Conservation (phyloP, 2,888 invertebrate species). For the Gibbula magus region DNA sequence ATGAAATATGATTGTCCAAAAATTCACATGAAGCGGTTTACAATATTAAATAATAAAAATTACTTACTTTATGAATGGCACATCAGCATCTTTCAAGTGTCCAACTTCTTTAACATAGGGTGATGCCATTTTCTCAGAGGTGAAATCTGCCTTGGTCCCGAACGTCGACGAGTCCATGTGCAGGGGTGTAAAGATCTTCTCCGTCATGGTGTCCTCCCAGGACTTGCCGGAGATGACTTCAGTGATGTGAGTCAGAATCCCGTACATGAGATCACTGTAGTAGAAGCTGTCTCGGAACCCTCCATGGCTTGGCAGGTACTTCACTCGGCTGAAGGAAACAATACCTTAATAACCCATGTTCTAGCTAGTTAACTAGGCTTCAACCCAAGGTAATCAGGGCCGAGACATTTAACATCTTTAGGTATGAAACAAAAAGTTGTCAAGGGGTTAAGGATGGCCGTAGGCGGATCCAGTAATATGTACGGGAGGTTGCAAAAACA, state of each 20-base stretch:
- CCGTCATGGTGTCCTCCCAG: constrained; percentile 67
- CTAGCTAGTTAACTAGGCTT: too few relatives aligned
- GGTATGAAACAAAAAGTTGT: too few relatives aligned
- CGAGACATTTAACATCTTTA: too few relatives aligned
- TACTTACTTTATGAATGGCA: constrained; percentile 47
- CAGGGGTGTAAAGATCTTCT: constrained; percentile 62
- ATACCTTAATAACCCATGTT: background rate
- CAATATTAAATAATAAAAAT: background rate
- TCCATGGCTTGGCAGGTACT: constrained; percentile 12
- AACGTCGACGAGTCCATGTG: constrained; percentile 67
- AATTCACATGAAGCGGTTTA: too few relatives aligned
- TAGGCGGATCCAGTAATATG: too few relatives aligned
- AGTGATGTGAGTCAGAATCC: constrained; percentile 60
- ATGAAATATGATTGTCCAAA: too few relatives aligned
- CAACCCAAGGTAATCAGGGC: too few relatives aligned
- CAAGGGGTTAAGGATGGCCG: too few relatives aligned
- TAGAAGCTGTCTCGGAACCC: constrained; percentile 60
- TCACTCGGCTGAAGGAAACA: constrained; percentile 30
- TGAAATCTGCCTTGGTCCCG: constrained; percentile 44
- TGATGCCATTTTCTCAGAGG: constrained; percentile 54
- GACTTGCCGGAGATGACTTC: constrained; percentile 57
- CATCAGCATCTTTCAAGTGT: constrained; percentile 40
- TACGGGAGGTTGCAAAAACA: too few relatives aligned
- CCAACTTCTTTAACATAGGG: constrained; percentile 50
- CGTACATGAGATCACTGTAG: constrained; percentile 70